Evolutionary conservation across 1,140 invertebrate genomes (phyloP).

Genomic region (Drosophila nebulosa): DNA sequence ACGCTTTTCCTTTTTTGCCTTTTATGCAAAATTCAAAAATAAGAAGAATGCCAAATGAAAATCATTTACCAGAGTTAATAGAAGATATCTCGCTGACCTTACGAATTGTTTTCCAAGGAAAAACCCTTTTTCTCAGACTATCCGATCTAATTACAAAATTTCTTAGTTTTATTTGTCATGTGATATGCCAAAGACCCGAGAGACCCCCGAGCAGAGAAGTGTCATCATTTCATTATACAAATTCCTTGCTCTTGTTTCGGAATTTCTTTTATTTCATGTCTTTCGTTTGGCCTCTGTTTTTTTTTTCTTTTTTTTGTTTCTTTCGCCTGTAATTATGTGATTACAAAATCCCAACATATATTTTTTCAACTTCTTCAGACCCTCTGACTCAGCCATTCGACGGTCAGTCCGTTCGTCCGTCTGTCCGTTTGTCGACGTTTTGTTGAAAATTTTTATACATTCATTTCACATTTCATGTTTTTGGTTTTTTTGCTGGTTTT

Average conservation of each 20-base stretch:
- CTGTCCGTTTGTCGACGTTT: not conserved
- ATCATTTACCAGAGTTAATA: too few species aligned
- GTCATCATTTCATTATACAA: not conserved
- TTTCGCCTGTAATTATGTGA: not conserved
- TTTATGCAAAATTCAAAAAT: not conserved
- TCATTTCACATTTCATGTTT: constrained; percentile 14
- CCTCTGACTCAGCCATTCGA: not conserved
- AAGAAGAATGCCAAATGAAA: not conserved
- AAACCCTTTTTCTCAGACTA: too few species aligned
- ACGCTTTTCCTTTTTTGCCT: not conserved
- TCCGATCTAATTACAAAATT: too few species aligned
- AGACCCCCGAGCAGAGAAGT: not conserved
- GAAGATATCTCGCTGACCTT: too few species aligned
- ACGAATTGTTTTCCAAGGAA: too few species aligned
- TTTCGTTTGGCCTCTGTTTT: not conserved
- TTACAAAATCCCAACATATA: not conserved
- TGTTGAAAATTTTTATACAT: constrained; percentile 8
- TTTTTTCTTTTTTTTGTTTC: too few species aligned
- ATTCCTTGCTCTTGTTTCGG: not conserved
- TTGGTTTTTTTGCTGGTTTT: not conserved
- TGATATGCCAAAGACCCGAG: too few species aligned
- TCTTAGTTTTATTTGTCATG: too few species aligned
- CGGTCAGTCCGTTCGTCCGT: not conserved
- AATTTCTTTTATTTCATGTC: not conserved
- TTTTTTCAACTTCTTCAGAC: not conserved